Evolutionary conservation across 2,113 vertebrate genomes (phyloP), one percentile per base, ranked within the genome.

Genomic region (Ophiodon elongatus): DNA sequence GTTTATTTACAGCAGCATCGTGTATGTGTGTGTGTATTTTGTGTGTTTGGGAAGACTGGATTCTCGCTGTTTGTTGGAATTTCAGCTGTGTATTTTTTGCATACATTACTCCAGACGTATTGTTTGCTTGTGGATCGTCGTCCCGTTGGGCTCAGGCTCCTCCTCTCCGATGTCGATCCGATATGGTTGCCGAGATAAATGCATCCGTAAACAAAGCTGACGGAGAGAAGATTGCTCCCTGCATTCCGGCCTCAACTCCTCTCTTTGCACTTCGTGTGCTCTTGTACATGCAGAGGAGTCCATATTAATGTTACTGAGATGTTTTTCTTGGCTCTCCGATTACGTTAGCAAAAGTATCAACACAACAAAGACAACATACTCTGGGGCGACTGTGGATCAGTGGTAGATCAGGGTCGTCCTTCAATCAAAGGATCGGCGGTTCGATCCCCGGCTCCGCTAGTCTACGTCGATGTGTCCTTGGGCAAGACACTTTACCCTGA

Each of bases 151-250:
- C 63, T 35, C 69, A n/a, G 62, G 31, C 82, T 52, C 68, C 29
- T 66, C 60, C 14, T 14, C 75, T 85, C 80, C 37, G 66, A 85
- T 84, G 85, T 70, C 66, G 73, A 85, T 82, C 74, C 14, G 63
- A 88, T 87, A 73, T 68, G 25, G 27, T 72, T 64, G 77, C 74
- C 73, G 74, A 76, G 81, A 89, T 89, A 76, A 79, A 87, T n/a
- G 45, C 60, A 65, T 50, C n/a, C 63, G 45, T 85, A 91, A 92
- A 91, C 88, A 86, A 56, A 73, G 69, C 81, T 62, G 85, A 88
- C 80, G 71, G 73, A 79, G 78, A 0, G 69, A 80, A 0, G 69
- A 80, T 64, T 83, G 71, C 63, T 56, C 21, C 50, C 77, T 64
- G 47, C 82, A 60, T 91, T 89, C 85, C 81, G 70, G 29, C 47